These are phyloP conservation scores for Cephalopachus bancanus DNA, from an alignment of 2,797 vertebrate genomes.

Conservation along the genomic window DNA sequence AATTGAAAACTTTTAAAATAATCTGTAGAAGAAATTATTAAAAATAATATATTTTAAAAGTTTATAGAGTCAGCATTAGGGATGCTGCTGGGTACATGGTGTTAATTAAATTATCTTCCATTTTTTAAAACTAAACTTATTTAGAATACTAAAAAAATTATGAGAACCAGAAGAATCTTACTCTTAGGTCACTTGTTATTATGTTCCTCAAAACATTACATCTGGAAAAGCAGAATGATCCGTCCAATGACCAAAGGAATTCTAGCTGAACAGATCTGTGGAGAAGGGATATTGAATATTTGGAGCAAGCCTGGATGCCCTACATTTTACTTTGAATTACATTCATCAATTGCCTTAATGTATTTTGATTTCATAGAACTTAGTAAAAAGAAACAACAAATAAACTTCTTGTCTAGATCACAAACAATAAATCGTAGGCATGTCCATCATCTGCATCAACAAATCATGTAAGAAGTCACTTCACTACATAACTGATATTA, in stretches of 20 bases:
- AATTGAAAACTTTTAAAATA: neutral
- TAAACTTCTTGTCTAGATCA: neutral
- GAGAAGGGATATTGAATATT: neutral
- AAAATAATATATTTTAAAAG: neutral
- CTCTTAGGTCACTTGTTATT: neutral
- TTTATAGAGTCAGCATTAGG: too few species aligned
- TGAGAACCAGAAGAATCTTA: neutral
- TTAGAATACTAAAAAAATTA: neutral
- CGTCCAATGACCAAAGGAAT: neutral
- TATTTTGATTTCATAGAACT: neutral
- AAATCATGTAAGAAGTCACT: neutral
- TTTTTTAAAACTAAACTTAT: neutral
- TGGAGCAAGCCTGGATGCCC: accelerated
- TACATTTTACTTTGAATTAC: neutral
- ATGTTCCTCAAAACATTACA: neutral
- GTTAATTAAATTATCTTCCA: neutral
- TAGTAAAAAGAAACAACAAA: neutral
- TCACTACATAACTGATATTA: too few species aligned
- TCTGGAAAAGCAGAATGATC: neutral
- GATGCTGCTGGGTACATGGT: neutral
- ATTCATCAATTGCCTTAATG: neutral
- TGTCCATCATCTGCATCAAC: neutral
- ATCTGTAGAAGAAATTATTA: neutral
- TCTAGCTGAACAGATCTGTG: neutral
- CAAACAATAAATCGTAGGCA: neutral